Percentiles rank a stretch among this genome's conserved stretches.
Conservation (phyloP, 2,888 invertebrate genomes). For the Cremastinae sp. region DNA sequence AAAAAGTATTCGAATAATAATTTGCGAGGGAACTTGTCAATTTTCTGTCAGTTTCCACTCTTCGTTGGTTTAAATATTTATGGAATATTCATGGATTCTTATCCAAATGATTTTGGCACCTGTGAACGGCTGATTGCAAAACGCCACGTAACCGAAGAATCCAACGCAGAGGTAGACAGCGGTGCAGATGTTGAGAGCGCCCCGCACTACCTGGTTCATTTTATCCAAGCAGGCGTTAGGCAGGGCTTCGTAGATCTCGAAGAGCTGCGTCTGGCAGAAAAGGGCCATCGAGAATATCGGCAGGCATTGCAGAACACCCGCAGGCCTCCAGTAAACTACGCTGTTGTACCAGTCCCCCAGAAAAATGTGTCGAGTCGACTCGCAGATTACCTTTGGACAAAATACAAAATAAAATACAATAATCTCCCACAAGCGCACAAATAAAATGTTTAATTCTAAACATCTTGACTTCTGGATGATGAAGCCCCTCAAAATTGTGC, state of each 20-base stretch:
- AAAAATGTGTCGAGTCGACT: conserved; percentile 89
- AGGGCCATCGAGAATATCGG: conserved; percentile 98
- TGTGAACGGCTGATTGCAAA: conserved; percentile 88
- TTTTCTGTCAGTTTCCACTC: too few species aligned
- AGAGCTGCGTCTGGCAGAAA: conserved; percentile 97
- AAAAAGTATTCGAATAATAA: too few species aligned
- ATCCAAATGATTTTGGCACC: conserved; percentile 79
- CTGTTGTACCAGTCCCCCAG: conserved; percentile 88
- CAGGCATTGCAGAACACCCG: conserved; percentile 93
- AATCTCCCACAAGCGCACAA: conserved; percentile 5
- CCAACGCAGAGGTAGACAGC: conserved; percentile 95
- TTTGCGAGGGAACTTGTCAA: too few species aligned
- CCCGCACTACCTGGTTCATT: conserved; percentile 92
- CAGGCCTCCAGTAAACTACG: conserved; percentile 90
- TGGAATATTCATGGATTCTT: background rate
- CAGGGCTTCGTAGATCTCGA: conserved; percentile 95
- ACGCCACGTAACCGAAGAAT: conserved; percentile 95
- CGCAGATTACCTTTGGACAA: conserved; percentile 86
- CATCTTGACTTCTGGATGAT: too few species aligned
- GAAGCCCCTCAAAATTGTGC: too few species aligned
- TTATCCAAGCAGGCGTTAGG: conserved; percentile 93
- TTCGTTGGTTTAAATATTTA: too few species aligned
- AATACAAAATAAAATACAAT: conserved; percentile 1
- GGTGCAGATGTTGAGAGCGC: conserved; percentile 95
- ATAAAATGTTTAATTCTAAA: too few species aligned